Base-by-base conservation (phyloP, 2,888 invertebrate genomes). In the Tachina lurida region DNA sequence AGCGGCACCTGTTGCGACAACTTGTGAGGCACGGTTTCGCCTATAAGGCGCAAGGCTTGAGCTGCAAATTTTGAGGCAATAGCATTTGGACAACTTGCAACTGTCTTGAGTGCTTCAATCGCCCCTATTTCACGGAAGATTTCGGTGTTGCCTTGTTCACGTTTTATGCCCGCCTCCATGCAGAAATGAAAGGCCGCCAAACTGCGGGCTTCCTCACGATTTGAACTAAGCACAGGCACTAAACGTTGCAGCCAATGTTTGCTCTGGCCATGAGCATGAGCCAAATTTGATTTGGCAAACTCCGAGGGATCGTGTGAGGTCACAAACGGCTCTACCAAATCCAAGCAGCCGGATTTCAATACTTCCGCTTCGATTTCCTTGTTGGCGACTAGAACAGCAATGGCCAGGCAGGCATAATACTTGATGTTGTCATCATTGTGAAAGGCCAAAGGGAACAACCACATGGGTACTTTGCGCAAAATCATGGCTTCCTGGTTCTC, bases 401-500 rank as follows among this genome's bases (percentile, higher is more conserved):
- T 99, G 45, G 99, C 99, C 90, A 99, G 94, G 92, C 99, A 99
- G 13, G 99, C 99, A 92, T 99, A 99, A 93, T 99, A 99, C 93
- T 98, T 98, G 86, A 98, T 98, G 89, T 98, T 97, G 91, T 99
- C 99, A 91, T 99, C 99, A 89, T 96, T 96, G 92, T 98, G 98
- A 92, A 98, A 99, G 19, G 99, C 99, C 88, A 99, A 93, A 0
- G 99, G 98, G 93, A 99, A 99, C 84, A 99, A 93, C 99, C 99
- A 99, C 95, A 97, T 96, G 7, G 97, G 98, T 12, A 97, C 97
- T 93, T 98, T 97, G 87, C 97, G 94, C 90, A 97, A 97, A 88
- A 99, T 98, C 99, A 99, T 99, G 0, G 97, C 97, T 93, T 98
- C 97, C 93, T 99, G 99, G 91, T 98, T 98, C 91, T 99, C 98